These are phyloP conservation scores for Pseudococcus viburni DNA, from an alignment of 2,888 invertebrate species.

Conservation along the genomic window DNA sequence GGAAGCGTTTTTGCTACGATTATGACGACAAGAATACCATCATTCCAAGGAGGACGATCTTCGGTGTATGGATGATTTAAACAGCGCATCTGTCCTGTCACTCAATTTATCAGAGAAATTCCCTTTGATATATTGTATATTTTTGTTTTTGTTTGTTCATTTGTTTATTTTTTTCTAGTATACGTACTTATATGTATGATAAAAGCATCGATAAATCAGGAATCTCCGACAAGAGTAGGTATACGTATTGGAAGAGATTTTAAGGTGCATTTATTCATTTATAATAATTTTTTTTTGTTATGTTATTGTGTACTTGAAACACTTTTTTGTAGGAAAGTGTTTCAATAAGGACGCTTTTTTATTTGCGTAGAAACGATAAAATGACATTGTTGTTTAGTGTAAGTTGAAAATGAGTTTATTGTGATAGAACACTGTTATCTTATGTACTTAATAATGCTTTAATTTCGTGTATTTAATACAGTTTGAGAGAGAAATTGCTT, in stretches of 20 bases:
- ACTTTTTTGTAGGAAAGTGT: conserved; percentile 9
- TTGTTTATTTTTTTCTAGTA: background rate
- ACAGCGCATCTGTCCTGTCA: background rate
- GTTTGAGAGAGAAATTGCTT: conserved; percentile 27
- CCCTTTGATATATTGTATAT: background rate
- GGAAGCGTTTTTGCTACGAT: background rate
- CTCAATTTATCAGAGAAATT: background rate
- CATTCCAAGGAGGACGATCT: background rate
- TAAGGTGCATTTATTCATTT: conserved; percentile 4
- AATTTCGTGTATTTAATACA: conserved; percentile 56
- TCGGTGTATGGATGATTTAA: background rate
- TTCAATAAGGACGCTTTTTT: background rate
- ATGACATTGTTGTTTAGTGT: conserved; percentile 26
- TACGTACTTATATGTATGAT: background rate
- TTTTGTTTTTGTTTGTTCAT: conserved; percentile 1
- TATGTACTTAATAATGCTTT: conserved; percentile 64
- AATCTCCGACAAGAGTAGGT: background rate
- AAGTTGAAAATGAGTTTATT: conserved; percentile 31
- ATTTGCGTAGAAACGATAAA: conserved; percentile 12
- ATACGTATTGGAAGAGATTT: conserved; percentile 9
- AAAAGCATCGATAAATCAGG: background rate
- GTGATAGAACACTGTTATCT: conserved; percentile 61
- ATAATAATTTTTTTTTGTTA: background rate
- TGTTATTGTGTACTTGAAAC: conserved; percentile 9
- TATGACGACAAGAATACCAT: too few species aligned